These are phyloP conservation scores for Tholera decimalis DNA, from an alignment of 2,888 invertebrate species.

Conservation along the genomic window DNA sequence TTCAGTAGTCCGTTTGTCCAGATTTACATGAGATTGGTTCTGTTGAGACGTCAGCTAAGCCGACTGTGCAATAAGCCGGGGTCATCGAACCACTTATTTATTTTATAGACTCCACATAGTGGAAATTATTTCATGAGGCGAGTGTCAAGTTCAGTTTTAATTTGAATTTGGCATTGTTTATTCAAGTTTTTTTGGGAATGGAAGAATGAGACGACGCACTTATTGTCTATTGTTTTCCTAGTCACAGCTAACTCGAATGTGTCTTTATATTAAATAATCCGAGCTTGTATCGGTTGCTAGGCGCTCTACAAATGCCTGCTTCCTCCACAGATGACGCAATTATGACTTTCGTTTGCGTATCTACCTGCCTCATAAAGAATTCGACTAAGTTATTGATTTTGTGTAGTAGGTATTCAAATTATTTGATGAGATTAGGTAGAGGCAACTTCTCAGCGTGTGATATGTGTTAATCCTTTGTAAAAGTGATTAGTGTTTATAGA, in stretches of 20 bases:
- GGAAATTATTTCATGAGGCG: slow-evolving; percentile 21
- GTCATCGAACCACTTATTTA: slow-evolving; percentile 43
- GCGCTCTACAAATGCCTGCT: not conserved
- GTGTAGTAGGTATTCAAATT: not conserved
- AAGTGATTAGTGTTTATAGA: not conserved
- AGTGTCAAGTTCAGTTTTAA: slow-evolving; percentile 38
- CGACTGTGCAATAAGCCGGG: slow-evolving; percentile 1
- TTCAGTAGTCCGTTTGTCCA: slow-evolving; percentile 15
- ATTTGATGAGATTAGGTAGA: not conserved
- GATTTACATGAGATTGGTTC: slow-evolving; percentile 9
- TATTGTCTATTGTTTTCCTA: not conserved
- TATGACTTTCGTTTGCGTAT: not conserved
- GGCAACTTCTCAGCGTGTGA: not conserved
- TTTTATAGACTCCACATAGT: slow-evolving; percentile 24
- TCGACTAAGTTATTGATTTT: not conserved
- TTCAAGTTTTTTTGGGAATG: slow-evolving; percentile 20
- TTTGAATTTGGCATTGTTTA: slow-evolving; percentile 37
- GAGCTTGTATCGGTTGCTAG: not conserved
- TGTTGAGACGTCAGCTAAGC: not conserved
- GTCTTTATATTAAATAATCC: not conserved
- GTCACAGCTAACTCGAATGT: not conserved
- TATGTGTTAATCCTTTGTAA: not conserved
- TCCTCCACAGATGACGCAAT: not conserved
- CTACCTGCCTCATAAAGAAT: not conserved
- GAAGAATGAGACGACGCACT: not conserved